Conservation (phyloP, 2,797 vertebrate genomes). For the Muraenolepis orangiensis region DNA sequence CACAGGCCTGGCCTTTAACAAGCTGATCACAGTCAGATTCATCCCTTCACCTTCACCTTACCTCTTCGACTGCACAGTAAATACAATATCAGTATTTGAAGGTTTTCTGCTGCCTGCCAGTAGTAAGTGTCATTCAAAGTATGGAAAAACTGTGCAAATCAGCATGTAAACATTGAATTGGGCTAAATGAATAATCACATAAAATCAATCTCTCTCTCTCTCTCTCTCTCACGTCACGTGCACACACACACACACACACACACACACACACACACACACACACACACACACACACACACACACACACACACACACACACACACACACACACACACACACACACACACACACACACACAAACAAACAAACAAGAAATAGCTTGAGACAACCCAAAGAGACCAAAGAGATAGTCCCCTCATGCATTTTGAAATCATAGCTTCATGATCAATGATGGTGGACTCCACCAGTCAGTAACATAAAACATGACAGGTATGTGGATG, state of each 20-base stretch:
- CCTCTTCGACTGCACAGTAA: neutral
- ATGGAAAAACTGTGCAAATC: neutral
- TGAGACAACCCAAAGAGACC: too few relatives aligned
- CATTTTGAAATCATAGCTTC: neutral
- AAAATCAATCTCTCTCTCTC: neutral
- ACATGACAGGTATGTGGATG: neutral
- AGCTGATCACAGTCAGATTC: neutral
- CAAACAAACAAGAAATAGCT: too few relatives aligned
- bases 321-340: conserved; percentile 4
- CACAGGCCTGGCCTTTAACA: too few relatives aligned
- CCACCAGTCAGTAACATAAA: too few relatives aligned
- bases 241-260: too few relatives aligned
- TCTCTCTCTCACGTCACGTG: neutral
- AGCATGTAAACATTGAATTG: neutral
- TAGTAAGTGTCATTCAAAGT: neutral
- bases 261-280: conserved; percentile 6
- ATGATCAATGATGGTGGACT: neutral
- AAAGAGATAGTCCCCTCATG: neutral
- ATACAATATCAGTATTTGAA: neutral
- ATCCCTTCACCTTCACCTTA: neutral
- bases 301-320: conserved; percentile 2
- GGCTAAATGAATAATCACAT: neutral
- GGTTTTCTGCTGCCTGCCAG: neutral
- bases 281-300: too few relatives aligned
- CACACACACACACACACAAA: too few relatives aligned